Evolutionary conservation across 2,797 vertebrate species (phyloP), one percentile per base, ranked within the genome.

Genomic region (Coreius guichenoti): DNA sequence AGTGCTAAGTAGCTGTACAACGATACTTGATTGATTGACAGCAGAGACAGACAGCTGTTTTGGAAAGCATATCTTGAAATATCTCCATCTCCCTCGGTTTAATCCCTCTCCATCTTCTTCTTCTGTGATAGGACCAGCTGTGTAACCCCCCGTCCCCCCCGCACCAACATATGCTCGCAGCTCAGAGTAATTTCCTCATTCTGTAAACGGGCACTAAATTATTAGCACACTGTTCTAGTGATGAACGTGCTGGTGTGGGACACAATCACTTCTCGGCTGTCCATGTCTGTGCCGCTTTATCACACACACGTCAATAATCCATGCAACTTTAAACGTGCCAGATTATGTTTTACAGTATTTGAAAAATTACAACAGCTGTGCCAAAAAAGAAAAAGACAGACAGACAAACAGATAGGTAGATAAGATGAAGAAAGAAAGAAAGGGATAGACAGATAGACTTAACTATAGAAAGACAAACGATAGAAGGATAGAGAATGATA

Each of bases 61-160:
- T 61, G 26, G 83, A 74, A 89, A 74, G 43, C 12, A 45, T 69
- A 69, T 86, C 80, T 85, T 78, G 56, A 80, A 80, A n/a, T 21
- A 67, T 43, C 75, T 81, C 67, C 68, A 72, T 78, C 82, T 67
- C 74, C 51, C 70, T 45, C 58, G 12, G 29, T 67, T 9, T 56
- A 77, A 68, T 31, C 49, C 17, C 31, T 69, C 61, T 70, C 45
- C 8, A 49, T 54, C 72, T 1, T 87, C 54, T 86, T 87, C 88
- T 89, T 88, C 91, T 87, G 91, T 47, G 87, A 93, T 89, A 90
- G 92, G 33, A 85, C 89, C 93, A 92, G 94, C 92, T 84, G 88
- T 93, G 92, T 91, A 86, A 94, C 88, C 90, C 87, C 82, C 54
- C 85, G 82, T 86, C 70, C 75, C 91, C 90, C 86, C 86, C 86